Percentiles rank a stretch among this genome's conserved stretches.
Conservation (phyloP, 2,797 vertebrate genomes). For the Euthynnus affinis region DNA sequence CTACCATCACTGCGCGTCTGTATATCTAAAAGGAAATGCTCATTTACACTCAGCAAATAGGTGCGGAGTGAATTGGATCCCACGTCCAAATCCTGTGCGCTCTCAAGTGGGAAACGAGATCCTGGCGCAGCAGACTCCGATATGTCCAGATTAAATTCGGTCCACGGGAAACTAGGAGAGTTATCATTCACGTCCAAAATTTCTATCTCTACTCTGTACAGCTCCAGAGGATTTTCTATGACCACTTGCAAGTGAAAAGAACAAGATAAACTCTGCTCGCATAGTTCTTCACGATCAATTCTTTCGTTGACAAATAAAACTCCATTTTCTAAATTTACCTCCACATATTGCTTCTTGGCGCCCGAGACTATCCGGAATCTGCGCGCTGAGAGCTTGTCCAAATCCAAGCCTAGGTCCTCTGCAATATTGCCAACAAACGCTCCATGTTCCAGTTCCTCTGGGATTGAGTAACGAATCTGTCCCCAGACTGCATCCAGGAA, state of each 20-base stretch:
- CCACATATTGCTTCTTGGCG: conserved; percentile 82
- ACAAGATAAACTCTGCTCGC: conserved; percentile 84
- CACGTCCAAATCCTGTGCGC: conserved; percentile 91
- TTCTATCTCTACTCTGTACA: conserved; percentile 85
- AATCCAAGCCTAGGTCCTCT: conserved; percentile 85
- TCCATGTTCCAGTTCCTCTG: conserved; percentile 86
- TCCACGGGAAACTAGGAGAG: conserved; percentile 85
- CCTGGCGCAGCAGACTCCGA: conserved; percentile 89
- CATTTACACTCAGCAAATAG: conserved; percentile 91
- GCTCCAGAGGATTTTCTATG: conserved; percentile 85
- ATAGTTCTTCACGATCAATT: conserved; percentile 86
- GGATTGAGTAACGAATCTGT: conserved; percentile 86
- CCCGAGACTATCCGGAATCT: conserved; percentile 85
- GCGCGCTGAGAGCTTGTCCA: conserved; percentile 80
- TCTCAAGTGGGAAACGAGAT: conserved; percentile 93
- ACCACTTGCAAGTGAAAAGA: conserved; percentile 86
- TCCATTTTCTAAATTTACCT: conserved; percentile 86
- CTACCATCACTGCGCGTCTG: conserved; percentile 91
- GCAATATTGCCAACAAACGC: conserved; percentile 87
- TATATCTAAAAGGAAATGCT: conserved; percentile 91
- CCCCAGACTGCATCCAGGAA: conserved; percentile 75
- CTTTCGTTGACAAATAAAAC: conserved; percentile 85
- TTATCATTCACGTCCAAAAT: conserved; percentile 87
- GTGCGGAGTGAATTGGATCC: conserved; percentile 90
- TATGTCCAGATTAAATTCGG: conserved; percentile 86